A percentile compares a stretch with the other conserved stretches of the same genome.
Evolutionary conservation across 2,888 invertebrate species (phyloP).

Genomic region (Dasypogon diadema): DNA sequence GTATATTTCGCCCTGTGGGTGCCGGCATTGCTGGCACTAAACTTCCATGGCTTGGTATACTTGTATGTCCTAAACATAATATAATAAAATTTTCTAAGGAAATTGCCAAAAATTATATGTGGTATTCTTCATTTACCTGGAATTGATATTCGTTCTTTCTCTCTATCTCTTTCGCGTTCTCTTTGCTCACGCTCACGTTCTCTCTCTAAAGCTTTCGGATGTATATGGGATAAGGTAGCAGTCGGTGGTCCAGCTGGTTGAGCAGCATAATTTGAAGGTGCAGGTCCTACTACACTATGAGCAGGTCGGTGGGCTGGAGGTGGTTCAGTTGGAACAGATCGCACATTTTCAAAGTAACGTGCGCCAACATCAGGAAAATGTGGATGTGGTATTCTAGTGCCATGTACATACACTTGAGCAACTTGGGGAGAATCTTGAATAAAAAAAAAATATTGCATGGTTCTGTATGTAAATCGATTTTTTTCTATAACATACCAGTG

Average conservation of each 20-base stretch:
- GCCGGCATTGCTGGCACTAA: slow-evolving; percentile 62
- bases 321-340: slow-evolving; percentile 71
- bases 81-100: not conserved
- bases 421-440: slow-evolving; percentile 76
- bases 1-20: slow-evolving; percentile 62
- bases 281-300: slow-evolving; percentile 67
- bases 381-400: slow-evolving; percentile 69
- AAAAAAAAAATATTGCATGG: slow-evolving; percentile 35
- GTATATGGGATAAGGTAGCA: slow-evolving; percentile 59
- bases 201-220: slow-evolving; percentile 63
- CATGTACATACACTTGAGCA: slow-evolving; percentile 75
- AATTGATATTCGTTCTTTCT: slow-evolving; percentile 61
- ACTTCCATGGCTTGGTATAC: slow-evolving; percentile 61
- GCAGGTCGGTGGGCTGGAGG: slow-evolving; percentile 72
- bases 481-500: slow-evolving; percentile 69
- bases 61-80: slow-evolving; percentile 57
- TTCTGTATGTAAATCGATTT: slow-evolving; percentile 16
- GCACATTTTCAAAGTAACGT: slow-evolving; percentile 71
- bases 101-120: not conserved
- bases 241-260: slow-evolving; percentile 58
- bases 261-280: slow-evolving; percentile 62
- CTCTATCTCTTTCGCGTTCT: slow-evolving; percentile 64
- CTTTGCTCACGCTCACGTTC: slow-evolving; percentile 61
- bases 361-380: slow-evolving; percentile 68
- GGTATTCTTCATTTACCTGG: slow-evolving; percentile 57